Base-by-base conservation (phyloP, 2,888 invertebrate genomes). In the Blomia tropicalis region DNA sequence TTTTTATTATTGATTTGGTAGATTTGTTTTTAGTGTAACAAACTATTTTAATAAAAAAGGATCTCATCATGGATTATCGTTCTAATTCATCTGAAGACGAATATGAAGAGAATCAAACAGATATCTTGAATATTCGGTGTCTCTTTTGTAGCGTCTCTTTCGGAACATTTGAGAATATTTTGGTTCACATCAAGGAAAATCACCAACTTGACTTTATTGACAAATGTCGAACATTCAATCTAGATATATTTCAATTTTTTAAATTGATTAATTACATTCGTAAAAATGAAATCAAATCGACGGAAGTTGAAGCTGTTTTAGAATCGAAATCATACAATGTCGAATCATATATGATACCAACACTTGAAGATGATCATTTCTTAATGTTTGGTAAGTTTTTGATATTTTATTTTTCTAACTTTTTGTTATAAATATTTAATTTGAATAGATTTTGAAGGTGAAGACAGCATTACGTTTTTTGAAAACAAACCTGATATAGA, bases 201-300 rank as follows among this genome's bases (percentile, higher is more conserved):
- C 69, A 70, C 19, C 62, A 58, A 3, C 66, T 70, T 60, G 66
- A 70, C 65, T 61, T 70, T 1, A 58, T 65, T 31, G 36, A 60
- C 31, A 59, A 87, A 41, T 84, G 85, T 73, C 72, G 73, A 2
- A 22, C 22, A 41, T 17, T 44, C 32, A 17, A 41, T 5, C 5
- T 88, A 80, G 87, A 88, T 72, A 83, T 83, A 70, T 87, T 88
- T 74, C 83, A 67, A 11, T 73, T 70, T 64, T 73, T 73, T 19
- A 70, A 75, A 70, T 74, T 89, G 70, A 80, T 89, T 1, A 89
- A 88, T 75, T 89, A 81, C 70, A 82, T 88, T 65, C 80, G 85
- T 69, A 29, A 41, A 22, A 53, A 67, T 64, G 65, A 65, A 64
- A 58, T 64, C 2, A 59, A 61, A 17, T 32, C 64, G 17, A 51